Evolutionary conservation across 1,140 invertebrate genomes (phyloP), one percentile per base, ranked within the genome.

Genomic region (Thalassaphorura encarpata): DNA sequence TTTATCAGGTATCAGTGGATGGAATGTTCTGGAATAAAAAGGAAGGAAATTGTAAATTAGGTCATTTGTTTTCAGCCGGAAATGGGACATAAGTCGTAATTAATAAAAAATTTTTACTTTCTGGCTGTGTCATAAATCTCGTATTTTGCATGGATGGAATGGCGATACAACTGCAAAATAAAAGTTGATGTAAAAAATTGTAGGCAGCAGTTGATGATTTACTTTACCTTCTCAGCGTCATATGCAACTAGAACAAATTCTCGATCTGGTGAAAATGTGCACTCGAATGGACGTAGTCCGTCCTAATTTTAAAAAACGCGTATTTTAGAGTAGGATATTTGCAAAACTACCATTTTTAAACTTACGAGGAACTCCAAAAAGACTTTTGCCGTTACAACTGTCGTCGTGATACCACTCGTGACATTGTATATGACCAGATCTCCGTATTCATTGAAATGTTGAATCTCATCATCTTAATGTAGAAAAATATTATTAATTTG

Each of bases 241-340:
- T 73, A 71, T 42, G 70, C 72, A 46, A 77, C 62, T 11, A 78
- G 63, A 31, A 77, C 64, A 65, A 71, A 78, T 53, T 74, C 70
- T 45, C 69, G 68, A 65, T 78, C 76, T 1, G 75, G 69, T 13
- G 77, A 78, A 11, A 78, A 50, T 47, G 73, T 69, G 59, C 75
- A 74, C 51, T 74, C 67, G 58, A 76, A 77, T 24, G 72, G 73
- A 21, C 69, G 67, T 16, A 63, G 54, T 18, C 74, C 57, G n/a
- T 67, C 63, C 74, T 76, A 69, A 60, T 53, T 59, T 26, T 62
- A 61, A 63, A 64, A 58, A 53, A 56, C 65, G 57, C 33, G 8
- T 3, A 46, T 19, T 21, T 16, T 8, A 29, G 19, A 19, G 8
- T 3, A 42, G 11, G 15, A 53, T 31, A 21, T 26, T 15, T 16